These are phyloP conservation scores for Watsonalla cultraria DNA, from an alignment of 2,888 invertebrate species.

Conservation along the genomic window DNA sequence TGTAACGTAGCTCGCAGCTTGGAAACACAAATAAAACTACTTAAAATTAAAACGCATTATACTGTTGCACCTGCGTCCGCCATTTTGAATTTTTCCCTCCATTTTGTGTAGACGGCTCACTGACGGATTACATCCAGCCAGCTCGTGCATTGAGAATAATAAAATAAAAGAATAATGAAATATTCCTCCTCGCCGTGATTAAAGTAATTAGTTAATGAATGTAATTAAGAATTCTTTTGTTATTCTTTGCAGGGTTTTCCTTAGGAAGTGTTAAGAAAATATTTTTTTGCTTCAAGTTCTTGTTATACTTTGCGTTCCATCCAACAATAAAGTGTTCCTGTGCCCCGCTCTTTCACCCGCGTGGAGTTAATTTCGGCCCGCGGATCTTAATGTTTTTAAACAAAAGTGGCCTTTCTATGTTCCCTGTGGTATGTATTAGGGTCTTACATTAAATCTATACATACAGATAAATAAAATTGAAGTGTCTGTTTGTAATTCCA, in stretches of 20 bases:
- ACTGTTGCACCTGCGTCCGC: constrained; percentile 54
- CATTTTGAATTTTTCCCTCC: constrained; percentile 45
- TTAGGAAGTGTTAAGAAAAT: constrained; percentile 1
- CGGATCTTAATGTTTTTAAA: no score
- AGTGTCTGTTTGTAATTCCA: no score
- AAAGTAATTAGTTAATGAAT: constrained; percentile 62
- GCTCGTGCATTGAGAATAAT: constrained; percentile 22
- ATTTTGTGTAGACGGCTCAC: constrained; percentile 38
- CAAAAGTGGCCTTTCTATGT: no score
- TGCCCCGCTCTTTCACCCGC: no score
- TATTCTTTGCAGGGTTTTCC: constrained; percentile 27
- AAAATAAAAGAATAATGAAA: constrained; percentile 60
- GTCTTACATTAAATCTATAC: no score
- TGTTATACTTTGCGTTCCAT: no score
- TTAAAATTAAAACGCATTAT: constrained; percentile 35
- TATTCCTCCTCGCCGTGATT: constrained; percentile 58
- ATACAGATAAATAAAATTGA: no score
- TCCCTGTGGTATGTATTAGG: no score
- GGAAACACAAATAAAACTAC: constrained; percentile 30
- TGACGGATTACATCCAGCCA: constrained; percentile 63
- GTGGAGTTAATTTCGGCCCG: no score
- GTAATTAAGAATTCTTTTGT: constrained; percentile 58
- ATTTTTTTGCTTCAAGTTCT: constrained; percentile 7
- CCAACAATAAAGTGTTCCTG: no score
- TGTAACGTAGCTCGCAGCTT: constrained; percentile 2